Percentiles rank a stretch among this genome's conserved stretches.
Evolutionary conservation across 2,888 invertebrate genomes (phyloP).

Genomic region (Bruchidius siliquastri): DNA sequence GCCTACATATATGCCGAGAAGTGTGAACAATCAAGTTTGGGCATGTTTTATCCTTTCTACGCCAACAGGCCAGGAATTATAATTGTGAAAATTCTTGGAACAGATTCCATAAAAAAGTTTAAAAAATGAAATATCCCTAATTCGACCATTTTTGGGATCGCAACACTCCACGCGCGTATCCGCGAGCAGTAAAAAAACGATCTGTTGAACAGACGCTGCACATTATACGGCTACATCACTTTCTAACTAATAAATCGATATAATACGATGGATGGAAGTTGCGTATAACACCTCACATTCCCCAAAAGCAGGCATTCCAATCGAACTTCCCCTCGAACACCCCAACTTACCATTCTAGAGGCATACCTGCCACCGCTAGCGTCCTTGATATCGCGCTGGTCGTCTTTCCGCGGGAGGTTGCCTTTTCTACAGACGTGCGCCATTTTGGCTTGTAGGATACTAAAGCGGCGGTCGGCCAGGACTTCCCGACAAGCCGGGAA

Average conservation of each 20-base stretch:
- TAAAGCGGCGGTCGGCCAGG: conserved; percentile 23
- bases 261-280: background rate
- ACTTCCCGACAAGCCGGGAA: conserved; percentile 17
- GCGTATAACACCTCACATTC: background rate
- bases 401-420: conserved; percentile 28
- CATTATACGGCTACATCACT: background rate
- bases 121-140: too few relatives aligned
- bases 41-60: too few relatives aligned
- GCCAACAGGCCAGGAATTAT: too few relatives aligned
- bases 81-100: too few relatives aligned
- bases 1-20: too few relatives aligned
- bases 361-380: conserved; percentile 25
- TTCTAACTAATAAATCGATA: background rate
- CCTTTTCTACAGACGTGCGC: conserved; percentile 37
- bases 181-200: background rate
- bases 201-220: background rate
- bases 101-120: too few relatives aligned
- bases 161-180: too few relatives aligned
- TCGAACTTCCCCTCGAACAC: background rate
- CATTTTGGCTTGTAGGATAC: conserved; percentile 35
- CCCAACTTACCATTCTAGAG: conserved; percentile 39
- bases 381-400: conserved; percentile 14
- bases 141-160: too few relatives aligned
- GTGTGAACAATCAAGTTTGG: too few relatives aligned
- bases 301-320: background rate